Evolutionary conservation across 1,140 invertebrate species (phyloP), one percentile per base, ranked within the genome.

Genomic region (Pseudobourletiella spinata): DNA sequence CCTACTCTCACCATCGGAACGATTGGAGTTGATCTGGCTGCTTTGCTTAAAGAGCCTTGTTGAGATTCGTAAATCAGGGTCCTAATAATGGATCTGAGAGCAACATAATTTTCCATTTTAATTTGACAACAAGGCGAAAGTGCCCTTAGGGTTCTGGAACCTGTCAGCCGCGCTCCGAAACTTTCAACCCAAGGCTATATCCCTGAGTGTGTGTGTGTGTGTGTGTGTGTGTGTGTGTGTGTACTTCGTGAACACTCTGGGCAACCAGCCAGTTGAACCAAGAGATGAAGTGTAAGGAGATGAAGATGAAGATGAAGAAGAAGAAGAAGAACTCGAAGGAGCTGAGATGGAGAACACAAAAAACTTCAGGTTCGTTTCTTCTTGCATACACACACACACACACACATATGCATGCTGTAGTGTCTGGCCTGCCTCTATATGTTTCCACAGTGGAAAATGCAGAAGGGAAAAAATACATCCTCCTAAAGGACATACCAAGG

Each of bases 121-220:
- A 66, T 66, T 66, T 66, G 64, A 66, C 64, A 65, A 65, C 64
- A 66, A 66, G 64, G 64, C 64, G 60, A 66, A 66, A 66, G 59
- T 62, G 60, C 64, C 64, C 63, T 57, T n/a, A 59, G 56, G 64
- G 54, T 59, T 61, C 59, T 63, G 56, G 64, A 63, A 66, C 59
- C 60, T 66, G 64, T 66, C 64, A 66, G 60, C 64, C 51, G 25
- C 51, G 25, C 51, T 56, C 52, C 59, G 51, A 61, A 61, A 61
- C 50, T 56, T 60, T 32, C 44, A 63, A 57, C 61, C 61, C 61
- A 63, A 63, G 61, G 61, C 61, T 63, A 63, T 57, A 35, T 46
- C 18, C 44, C 44, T 46, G 44, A 39, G 32, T 11, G 32, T 11
- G 32, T n/a, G 8, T 8, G 32, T 39, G n/a, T n/a, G n/a, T n/a